Conservation (phyloP, 2,113 vertebrate genomes). For the Cyanistes caeruleus region DNA sequence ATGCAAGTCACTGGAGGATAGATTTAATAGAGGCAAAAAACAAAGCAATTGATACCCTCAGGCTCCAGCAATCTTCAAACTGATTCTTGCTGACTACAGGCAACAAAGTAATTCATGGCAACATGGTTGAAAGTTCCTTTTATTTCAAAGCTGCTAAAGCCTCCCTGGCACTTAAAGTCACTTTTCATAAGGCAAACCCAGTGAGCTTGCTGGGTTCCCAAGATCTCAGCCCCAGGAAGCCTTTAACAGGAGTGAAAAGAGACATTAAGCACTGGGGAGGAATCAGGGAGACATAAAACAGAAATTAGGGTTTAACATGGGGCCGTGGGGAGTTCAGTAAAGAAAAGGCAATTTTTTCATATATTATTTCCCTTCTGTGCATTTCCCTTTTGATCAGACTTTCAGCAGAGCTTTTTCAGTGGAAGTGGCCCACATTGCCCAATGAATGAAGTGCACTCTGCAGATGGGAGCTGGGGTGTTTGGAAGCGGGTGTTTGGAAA, state of each 20-base stretch:
- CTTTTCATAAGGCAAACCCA: slow-evolving; percentile 52
- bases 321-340: background rate
- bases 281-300: slow-evolving; percentile 53
- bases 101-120: slow-evolving; percentile 64
- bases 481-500: slow-evolving; percentile 67
- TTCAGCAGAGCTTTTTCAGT: background rate
- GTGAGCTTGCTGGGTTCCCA: slow-evolving; percentile 37
- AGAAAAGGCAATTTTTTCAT: background rate
- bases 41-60: slow-evolving; percentile 73
- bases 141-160: slow-evolving; percentile 61
- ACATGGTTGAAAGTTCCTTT: slow-evolving; percentile 45
- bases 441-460: slow-evolving; percentile 53
- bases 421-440: slow-evolving; percentile 25
- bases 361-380: background rate
- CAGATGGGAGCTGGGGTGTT: slow-evolving; percentile 64
- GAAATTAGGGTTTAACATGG: slow-evolving; percentile 1
- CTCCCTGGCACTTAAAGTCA: slow-evolving; percentile 58
- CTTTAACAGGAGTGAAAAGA: slow-evolving; percentile 51
- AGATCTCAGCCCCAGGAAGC: slow-evolving; percentile 51
- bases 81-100: slow-evolving; percentile 71
- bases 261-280: slow-evolving; percentile 12
- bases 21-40: slow-evolving; percentile 68
- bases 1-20: slow-evolving; percentile 69
- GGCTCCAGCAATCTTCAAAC: slow-evolving; percentile 63
- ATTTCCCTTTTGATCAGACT: background rate